Percentiles rank a stretch among this genome's conserved stretches.
Conservation (phyloP, 1,140 invertebrate species). For the Papilio polytes region DNA sequence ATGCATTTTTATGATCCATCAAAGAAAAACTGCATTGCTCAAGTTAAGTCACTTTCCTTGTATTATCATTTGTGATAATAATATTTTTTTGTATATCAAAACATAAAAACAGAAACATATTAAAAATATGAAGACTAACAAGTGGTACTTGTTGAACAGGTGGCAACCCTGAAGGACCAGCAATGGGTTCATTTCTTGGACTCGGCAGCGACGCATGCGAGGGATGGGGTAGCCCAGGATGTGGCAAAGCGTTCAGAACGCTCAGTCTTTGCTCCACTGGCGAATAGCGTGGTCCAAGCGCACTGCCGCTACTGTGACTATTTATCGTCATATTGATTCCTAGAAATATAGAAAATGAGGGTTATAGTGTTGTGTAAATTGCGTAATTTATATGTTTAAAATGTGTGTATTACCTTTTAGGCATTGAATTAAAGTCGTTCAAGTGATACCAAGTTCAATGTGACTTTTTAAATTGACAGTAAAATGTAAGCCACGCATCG, state of each 20-base stretch:
- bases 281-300: conserved; percentile 70
- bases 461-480: neutral
- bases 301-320: conserved; percentile 72
- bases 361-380: neutral
- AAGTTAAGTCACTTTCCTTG: neutral
- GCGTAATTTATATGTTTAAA: neutral
- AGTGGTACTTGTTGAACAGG: conserved; percentile 94
- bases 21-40: no score
- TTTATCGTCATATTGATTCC: conserved; percentile 83
- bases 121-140: conserved; percentile 83
- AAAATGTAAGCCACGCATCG: neutral
- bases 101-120: conserved; percentile 43
- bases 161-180: conserved; percentile 90
- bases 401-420: neutral
- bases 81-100: no score
- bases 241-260: conserved; percentile 68
- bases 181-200: conserved; percentile 88
- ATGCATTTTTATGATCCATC: no score
- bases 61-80: no score
- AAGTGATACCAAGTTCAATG: neutral
- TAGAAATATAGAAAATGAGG: conserved; percentile 57
- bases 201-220: conserved; percentile 81
- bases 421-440: neutral
- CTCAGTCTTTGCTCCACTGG: conserved; percentile 79
- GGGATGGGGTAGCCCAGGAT: conserved; percentile 77